Percentiles rank a stretch among this genome's conserved stretches.
phyloP scores from a whole-genome alignment of 2,888 invertebrate genomes.

The Listrodromus nycthemerus region DNA sequence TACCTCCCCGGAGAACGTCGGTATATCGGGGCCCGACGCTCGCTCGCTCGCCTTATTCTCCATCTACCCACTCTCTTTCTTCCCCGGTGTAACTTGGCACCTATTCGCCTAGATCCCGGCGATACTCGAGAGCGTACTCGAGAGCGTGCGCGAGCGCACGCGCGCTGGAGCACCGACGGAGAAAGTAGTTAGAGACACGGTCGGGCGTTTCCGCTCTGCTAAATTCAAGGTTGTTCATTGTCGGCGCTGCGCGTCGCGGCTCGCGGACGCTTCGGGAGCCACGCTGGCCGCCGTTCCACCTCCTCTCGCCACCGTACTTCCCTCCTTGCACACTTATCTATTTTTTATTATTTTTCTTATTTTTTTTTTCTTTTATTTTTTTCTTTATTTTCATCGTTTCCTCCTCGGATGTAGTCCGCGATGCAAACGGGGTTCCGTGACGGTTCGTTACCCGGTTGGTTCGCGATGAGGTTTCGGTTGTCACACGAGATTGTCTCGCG shows the following conservation, averaged over 20 bases:
- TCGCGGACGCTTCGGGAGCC: conserved; percentile 54
- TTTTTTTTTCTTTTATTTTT: not conserved
- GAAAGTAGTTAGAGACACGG: conserved; percentile 83
- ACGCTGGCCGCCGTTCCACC: conserved; percentile 57
- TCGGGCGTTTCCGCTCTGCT: conserved; percentile 82
- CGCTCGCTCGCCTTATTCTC: conserved; percentile 47
- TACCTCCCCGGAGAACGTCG: conserved; percentile 39
- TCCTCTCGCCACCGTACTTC: conserved; percentile 48
- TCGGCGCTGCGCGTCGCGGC: conserved; percentile 64
- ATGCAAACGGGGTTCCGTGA: conserved; percentile 25
- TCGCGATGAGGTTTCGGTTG: too few species aligned
- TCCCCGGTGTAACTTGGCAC: conserved; percentile 75
- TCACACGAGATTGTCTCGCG: not conserved
- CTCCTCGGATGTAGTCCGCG: conserved; percentile 25
- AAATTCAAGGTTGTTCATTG: conserved; percentile 80
- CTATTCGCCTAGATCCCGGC: conserved; percentile 79
- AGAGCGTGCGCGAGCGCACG: conserved; percentile 13
- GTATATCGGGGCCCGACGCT: conserved; percentile 43
- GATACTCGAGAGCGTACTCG: conserved; percentile 62
- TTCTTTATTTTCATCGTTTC: not conserved
- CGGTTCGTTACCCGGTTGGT: conserved; percentile 48
- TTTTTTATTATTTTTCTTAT: not conserved
- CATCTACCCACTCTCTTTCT: conserved; percentile 65
- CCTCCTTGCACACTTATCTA: conserved; percentile 42
- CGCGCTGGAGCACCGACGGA: conserved; percentile 72